Conservation (phyloP, 2,113 vertebrate species). For the Alectura lathami region DNA sequence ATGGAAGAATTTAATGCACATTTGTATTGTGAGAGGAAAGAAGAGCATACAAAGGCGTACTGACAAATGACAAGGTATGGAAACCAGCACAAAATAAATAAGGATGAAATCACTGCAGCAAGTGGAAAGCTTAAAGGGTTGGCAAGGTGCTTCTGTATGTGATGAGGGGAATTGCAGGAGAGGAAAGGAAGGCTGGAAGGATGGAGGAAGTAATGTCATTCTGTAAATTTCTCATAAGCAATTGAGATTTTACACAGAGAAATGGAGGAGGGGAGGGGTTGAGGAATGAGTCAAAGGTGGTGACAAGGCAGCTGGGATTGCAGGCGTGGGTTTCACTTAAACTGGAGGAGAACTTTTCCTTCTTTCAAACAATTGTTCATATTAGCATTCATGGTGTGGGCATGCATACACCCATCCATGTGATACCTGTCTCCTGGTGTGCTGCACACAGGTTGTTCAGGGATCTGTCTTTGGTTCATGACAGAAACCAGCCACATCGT, state of each 20-base stretch:
- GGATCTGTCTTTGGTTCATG: not conserved
- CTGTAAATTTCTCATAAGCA: not conserved
- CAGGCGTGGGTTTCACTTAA: constrained; percentile 64
- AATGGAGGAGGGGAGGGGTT: constrained; percentile 43
- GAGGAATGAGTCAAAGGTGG: constrained; percentile 66
- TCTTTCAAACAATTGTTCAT: constrained; percentile 43
- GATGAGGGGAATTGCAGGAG: not conserved
- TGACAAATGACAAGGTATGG: not conserved
- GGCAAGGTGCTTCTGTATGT: not conserved
- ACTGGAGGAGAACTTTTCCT: constrained; percentile 55
- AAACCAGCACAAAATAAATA: not conserved
- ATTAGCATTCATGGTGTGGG: constrained; percentile 52
- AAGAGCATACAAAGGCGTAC: not conserved
- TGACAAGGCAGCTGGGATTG: constrained; percentile 54
- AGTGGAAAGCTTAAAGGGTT: not conserved
- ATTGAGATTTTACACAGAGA: not conserved
- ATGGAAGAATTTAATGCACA: not conserved
- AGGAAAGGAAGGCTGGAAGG: not conserved
- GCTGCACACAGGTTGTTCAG: not conserved
- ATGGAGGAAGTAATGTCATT: constrained; percentile 13
- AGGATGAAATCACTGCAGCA: not conserved
- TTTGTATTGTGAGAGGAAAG: not conserved
- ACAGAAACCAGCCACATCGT: not conserved
- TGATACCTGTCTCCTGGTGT: constrained; percentile 16
- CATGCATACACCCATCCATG: constrained; percentile 28